Evolutionary conservation across 1,140 invertebrate species (phyloP).

Genomic region (Apis laboriosa): DNA sequence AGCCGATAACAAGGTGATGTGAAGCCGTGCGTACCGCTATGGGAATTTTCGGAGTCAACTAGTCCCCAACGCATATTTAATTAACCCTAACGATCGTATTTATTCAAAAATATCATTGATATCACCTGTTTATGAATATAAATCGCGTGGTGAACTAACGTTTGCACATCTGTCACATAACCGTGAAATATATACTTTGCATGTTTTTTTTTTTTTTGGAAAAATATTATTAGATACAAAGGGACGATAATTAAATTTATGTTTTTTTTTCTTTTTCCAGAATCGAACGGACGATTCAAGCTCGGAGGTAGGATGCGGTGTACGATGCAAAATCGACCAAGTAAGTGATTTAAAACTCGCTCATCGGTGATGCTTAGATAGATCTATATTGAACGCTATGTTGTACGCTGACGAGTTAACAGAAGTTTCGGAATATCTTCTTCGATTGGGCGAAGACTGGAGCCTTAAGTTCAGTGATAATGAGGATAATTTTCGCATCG

Average conservation of each 20-base stretch:
- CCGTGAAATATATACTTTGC: not conserved
- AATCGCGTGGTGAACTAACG: not conserved
- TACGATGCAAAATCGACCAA: conserved; percentile 83
- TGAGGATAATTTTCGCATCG: conserved; percentile 2
- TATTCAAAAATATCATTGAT: not conserved
- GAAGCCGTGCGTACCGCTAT: conserved; percentile 65
- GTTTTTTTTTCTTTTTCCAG: conserved; percentile 79
- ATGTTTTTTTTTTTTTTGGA: not conserved
- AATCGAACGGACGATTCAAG: conserved; percentile 84
- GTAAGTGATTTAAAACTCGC: conserved; percentile 63
- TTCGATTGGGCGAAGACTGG: too few species aligned
- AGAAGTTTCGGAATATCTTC: not conserved
- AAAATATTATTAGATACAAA: not conserved
- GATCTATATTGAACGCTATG: too few species aligned
- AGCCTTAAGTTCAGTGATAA: not conserved
- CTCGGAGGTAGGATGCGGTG: conserved; percentile 84
- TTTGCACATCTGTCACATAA: not conserved
- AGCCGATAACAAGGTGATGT: conserved; percentile 47
- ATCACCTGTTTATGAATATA: conserved; percentile 46
- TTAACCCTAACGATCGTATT: conserved; percentile 41
- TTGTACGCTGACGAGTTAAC: not conserved
- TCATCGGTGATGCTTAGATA: too few species aligned
- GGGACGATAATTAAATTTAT: not conserved
- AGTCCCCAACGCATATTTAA: conserved; percentile 13
- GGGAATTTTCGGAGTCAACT: conserved; percentile 53